A percentile compares a stretch with the other conserved stretches of the same genome.
Evolutionary conservation across 2,113 vertebrate species (phyloP).

Genomic region (Tichodroma muraria): DNA sequence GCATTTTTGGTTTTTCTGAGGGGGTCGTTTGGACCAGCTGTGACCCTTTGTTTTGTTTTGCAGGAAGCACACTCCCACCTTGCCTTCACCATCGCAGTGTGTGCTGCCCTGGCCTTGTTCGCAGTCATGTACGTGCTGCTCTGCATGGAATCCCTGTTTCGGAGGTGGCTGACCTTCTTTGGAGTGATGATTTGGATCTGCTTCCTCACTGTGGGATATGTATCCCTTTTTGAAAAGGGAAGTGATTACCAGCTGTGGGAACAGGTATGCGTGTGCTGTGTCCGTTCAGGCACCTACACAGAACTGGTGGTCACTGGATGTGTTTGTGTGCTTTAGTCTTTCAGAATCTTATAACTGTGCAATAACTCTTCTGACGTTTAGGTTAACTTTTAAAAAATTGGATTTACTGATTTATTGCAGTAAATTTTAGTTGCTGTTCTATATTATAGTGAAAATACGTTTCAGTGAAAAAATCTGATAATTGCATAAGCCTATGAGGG

Average conservation of each 20-base stretch:
- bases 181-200: slow-evolving; percentile 83
- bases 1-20: not conserved
- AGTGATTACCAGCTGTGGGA: slow-evolving; percentile 69
- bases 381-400: not conserved
- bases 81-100: slow-evolving; percentile 76
- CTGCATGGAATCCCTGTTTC: slow-evolving; percentile 78
- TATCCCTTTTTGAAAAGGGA: slow-evolving; percentile 73
- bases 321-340: not conserved
- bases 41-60: not conserved
- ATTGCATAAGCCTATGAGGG: not conserved
- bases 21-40: not conserved
- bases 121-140: slow-evolving; percentile 79
- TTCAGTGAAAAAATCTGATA: not conserved
- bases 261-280: slow-evolving; percentile 75
- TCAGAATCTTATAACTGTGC: not conserved
- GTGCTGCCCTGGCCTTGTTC: slow-evolving; percentile 79
- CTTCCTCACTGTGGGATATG: slow-evolving; percentile 82
- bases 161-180: slow-evolving; percentile 77
- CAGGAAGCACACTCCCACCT: slow-evolving; percentile 63
- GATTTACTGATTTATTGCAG: not conserved
- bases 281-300: fast-evolving
- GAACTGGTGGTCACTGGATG: not conserved
- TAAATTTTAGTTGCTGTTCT: not conserved
- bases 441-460: not conserved
- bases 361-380: not conserved